phyloP scores from a whole-genome alignment of 2,888 invertebrate species.

The Perithous albicinctus region DNA sequence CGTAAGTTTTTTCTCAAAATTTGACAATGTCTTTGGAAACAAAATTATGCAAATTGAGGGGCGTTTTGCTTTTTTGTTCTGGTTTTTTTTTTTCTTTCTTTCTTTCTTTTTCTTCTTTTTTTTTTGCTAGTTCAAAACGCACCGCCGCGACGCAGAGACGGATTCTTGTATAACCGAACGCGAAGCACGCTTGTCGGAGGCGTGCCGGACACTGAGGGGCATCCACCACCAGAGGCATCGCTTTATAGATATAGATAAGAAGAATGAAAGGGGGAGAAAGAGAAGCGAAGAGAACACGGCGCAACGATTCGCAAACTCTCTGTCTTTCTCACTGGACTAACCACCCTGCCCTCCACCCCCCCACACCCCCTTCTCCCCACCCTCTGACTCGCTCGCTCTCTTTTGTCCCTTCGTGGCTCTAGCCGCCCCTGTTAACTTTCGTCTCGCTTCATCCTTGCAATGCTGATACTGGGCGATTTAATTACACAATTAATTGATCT shows the following conservation, averaged over 20 bases:
- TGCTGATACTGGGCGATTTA: conserved; percentile 12
- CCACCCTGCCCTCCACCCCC: conserved; percentile 39
- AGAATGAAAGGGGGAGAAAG: conserved; percentile 32
- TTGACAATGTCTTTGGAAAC: neutral
- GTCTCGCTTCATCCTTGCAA: conserved; percentile 24
- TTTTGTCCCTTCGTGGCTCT: conserved; percentile 25
- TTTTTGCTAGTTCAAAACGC: conserved; percentile 41
- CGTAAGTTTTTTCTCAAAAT: neutral
- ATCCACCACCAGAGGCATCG: conserved; percentile 83
- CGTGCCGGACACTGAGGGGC: conserved; percentile 85
- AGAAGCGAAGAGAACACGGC: conserved; percentile 35
- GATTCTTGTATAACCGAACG: conserved; percentile 66
- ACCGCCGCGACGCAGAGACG: conserved; percentile 58
- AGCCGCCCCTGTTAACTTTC: neutral
- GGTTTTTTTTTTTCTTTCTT: neutral
- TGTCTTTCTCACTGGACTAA: conserved; percentile 35
- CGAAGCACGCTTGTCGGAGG: conserved; percentile 85
- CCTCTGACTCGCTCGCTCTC: conserved; percentile 18
- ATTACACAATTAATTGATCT: neutral
- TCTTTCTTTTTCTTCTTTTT: conserved; percentile 7
- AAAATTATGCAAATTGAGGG: neutral
- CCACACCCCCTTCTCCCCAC: conserved; percentile 22
- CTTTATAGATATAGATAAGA: conserved; percentile 74
- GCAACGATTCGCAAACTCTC: conserved; percentile 51
- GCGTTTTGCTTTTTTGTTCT: neutral